Conservation (phyloP, 2,113 vertebrate genomes). For the Macquaria ambigua region DNA sequence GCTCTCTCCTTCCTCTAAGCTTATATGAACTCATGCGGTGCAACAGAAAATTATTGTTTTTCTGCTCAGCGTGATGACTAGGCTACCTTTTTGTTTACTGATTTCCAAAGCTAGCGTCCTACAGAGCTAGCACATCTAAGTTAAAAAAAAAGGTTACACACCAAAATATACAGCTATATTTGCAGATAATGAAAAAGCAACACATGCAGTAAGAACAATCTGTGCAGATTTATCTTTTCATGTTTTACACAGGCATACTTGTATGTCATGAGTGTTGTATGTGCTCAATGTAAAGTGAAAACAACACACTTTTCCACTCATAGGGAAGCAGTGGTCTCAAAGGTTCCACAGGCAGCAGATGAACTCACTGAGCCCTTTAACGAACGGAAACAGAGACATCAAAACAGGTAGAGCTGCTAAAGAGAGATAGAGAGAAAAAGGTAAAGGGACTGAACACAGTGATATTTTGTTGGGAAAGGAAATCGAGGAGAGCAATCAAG, state of each 20-base stretch:
- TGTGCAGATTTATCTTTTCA: neutral
- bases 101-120: neutral
- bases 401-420: constrained; percentile 21
- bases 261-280: neutral
- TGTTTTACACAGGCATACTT: neutral
- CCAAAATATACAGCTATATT: neutral
- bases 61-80: neutral
- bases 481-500: neutral
- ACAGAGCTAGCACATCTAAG: neutral
- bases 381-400: constrained; percentile 41
- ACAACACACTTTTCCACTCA: neutral
- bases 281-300: neutral
- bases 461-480: neutral
- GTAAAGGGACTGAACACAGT: neutral
- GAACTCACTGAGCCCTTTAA: constrained; percentile 53
- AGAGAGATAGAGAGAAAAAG: constrained; percentile 13
- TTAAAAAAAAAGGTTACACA: neutral
- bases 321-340: neutral
- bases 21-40: constrained; percentile 6
- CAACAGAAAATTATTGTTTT: constrained; percentile 21
- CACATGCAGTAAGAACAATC: accelerated
- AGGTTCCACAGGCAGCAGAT: constrained; percentile 23
- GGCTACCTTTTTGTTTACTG: neutral
- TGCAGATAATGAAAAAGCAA: accelerated
- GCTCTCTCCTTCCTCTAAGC: constrained; percentile 26